Base-by-base conservation (phyloP, 2,888 invertebrate genomes). In the Orchestes rusci region DNA sequence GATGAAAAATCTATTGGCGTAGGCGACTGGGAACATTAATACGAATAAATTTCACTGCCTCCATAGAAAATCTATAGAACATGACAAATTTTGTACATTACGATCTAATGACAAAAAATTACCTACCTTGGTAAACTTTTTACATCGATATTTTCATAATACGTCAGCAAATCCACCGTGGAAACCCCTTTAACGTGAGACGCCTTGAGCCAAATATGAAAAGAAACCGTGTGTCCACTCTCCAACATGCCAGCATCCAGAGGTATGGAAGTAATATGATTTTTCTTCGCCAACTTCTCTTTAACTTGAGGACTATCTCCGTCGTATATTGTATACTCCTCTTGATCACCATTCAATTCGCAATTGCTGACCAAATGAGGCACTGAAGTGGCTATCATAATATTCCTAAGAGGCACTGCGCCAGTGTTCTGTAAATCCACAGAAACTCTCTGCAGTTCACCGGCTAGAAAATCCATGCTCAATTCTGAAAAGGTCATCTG, bases 401-500 rank as follows among this genome's bases (percentile, higher is more conserved):
- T 67, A 55, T 77, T 76, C 37, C 70, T 73, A 62, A 84, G 70
- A 16, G 79, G 73, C 13, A 77, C 74, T 49, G 79, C 74, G 8
- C 87, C 86, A 19, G 77, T 76, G 60, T 86, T 86, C 30, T 74
- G 72, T 41, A 88, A 71, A 54, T 81, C 78, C 13, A 88, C 73
- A 38, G 76, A 74, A 10, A 86, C 69, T 39, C 72, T 74, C 55
- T 81, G 76, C 53, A 89, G 72, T 68, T 89, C 86, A 3, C 87
- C 85, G 57, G 82, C 79, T 38, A 88, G 68, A 62, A 86, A 75
- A 41, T 81, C 78, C 1, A 74, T 67, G 38, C 74, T 75, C 30
- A 82, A 74, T 62, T 82, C 80, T 17, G 77, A 75, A 61, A 88
- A 84, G 3, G 75, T 75, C 55, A 85, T 80, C 84, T 88, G 83